phyloP scores from a whole-genome alignment of 37 sponge, comb jelly and placozoan genomes.

The Crambe crambe region DNA sequence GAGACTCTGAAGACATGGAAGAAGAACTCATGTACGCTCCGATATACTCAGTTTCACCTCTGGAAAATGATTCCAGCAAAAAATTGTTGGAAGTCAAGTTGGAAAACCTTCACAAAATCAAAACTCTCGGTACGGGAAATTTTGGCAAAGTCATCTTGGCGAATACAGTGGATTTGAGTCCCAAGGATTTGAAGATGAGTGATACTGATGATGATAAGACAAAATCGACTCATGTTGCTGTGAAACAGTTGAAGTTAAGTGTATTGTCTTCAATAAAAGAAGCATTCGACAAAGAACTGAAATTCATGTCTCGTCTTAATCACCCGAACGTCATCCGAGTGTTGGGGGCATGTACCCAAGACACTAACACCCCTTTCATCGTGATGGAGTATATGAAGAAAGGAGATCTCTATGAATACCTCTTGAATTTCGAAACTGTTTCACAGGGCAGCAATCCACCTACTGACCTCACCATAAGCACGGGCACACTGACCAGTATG shows the following conservation, averaged over 20 bases:
- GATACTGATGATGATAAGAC: slow-evolving; percentile 28
- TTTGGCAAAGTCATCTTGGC: slow-evolving; percentile 60
- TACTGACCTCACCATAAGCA: slow-evolving; percentile 1
- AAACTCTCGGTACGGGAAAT: not conserved
- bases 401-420: no score
- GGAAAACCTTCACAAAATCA: slow-evolving; percentile 4
- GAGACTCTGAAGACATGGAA: no score
- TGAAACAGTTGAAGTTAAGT: slow-evolving; percentile 63
- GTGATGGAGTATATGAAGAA: no score
- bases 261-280: slow-evolving; percentile 15
- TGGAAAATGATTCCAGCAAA: no score
- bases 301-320: slow-evolving; percentile 64
- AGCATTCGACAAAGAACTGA: slow-evolving; percentile 67
- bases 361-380: no score
- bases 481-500: slow-evolving; percentile 39
- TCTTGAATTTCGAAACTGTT: no score
- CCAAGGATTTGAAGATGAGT: slow-evolving; percentile 55
- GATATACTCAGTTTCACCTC: slow-evolving; percentile 47
- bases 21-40: slow-evolving; percentile 1
- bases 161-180: slow-evolving; percentile 55
- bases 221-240: slow-evolving; percentile 53
- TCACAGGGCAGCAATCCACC: not conserved
- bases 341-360: slow-evolving; percentile 48
- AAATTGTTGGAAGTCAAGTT: no score
- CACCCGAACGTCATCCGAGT: slow-evolving; percentile 57